Conservation (phyloP, 2,797 vertebrate species). For the Basileuterus tristriatus region DNA sequence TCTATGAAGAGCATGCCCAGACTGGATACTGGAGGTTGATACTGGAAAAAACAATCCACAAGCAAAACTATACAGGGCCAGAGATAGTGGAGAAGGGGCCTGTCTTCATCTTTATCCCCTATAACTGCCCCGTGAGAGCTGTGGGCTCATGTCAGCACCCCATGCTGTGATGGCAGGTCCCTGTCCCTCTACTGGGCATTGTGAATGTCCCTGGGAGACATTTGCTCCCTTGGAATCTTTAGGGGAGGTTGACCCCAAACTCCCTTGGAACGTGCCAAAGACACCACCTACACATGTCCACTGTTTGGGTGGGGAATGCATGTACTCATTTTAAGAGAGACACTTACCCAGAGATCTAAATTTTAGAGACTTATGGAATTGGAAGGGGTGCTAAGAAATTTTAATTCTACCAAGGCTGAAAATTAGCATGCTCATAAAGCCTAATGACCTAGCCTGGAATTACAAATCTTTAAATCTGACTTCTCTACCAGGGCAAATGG, state of each 20-base stretch:
- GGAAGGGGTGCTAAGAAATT: background rate
- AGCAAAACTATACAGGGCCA: background rate
- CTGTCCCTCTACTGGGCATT: background rate
- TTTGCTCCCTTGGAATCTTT: background rate
- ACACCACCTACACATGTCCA: rapidly evolving
- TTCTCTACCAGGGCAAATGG: background rate
- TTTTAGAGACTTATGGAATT: background rate
- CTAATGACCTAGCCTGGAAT: background rate
- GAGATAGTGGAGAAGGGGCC: background rate
- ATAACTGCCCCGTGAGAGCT: background rate
- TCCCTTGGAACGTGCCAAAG: background rate
- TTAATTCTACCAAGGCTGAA: background rate
- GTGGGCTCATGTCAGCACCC: background rate
- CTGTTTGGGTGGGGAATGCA: background rate
- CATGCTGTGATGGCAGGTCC: background rate
- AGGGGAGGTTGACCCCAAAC: background rate
- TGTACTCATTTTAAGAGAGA: background rate
- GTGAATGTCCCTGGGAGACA: background rate
- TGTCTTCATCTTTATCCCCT: background rate
- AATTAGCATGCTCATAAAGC: background rate
- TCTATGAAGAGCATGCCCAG: background rate
- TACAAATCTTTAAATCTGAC: background rate
- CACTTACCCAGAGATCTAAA: background rate
- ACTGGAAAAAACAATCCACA: background rate
- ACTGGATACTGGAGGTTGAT: background rate